Percentiles rank a stretch among this genome's conserved stretches.
phyloP scores from a whole-genome alignment of 2,113 vertebrate genomes.

The Pelodiscus sinensis region DNA sequence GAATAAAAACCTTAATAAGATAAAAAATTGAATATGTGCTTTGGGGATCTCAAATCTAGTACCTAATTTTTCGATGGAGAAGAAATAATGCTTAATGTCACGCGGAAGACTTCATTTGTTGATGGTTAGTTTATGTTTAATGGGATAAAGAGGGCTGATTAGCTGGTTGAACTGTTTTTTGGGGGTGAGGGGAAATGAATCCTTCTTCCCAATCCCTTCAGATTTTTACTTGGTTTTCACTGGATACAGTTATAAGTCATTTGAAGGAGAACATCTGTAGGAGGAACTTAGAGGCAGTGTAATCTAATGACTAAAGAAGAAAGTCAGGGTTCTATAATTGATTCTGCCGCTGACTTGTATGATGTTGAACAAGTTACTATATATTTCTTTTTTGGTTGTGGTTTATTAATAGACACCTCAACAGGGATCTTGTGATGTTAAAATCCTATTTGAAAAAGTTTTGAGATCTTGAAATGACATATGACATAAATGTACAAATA shows the following conservation, averaged over 20 bases:
- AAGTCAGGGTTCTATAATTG: neutral
- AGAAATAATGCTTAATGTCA: neutral
- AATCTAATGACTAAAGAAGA: neutral
- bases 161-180: neutral
- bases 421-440: neutral
- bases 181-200: neutral
- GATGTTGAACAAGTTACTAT: neutral
- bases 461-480: neutral
- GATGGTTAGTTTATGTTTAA: neutral
- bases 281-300: neutral
- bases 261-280: neutral
- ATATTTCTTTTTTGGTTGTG: neutral
- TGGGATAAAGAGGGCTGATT: neutral
- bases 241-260: neutral
- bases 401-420: neutral
- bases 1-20: neutral
- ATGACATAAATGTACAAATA: neutral
- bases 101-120: neutral
- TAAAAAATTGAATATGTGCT: neutral
- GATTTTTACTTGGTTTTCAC: neutral
- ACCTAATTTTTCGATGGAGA: neutral
- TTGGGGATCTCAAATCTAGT: neutral
- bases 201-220: neutral
- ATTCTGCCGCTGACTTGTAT: neutral
- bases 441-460: neutral